Evolutionary conservation across 1,140 invertebrate genomes (phyloP).

Genomic region (Mercenaria mercenaria): DNA sequence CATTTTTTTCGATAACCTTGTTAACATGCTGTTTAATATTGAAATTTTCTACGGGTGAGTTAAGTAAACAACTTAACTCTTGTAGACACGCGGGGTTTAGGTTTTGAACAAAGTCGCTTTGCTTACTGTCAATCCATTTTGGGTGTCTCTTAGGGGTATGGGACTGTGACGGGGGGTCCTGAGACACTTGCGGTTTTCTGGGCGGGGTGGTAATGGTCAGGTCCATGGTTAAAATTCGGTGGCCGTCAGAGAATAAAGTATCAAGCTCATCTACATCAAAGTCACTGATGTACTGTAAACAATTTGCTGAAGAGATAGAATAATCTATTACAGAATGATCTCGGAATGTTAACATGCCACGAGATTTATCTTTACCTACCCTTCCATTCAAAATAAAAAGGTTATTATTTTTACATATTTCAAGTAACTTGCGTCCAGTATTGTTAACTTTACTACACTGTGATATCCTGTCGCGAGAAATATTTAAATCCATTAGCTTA

Average conservation of each 20-base stretch:
- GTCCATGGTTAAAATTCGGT: not conserved
- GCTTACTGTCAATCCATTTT: not conserved
- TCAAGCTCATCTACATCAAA: slow-evolving; percentile 1
- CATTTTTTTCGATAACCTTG: not conserved
- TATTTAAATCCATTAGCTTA: not conserved
- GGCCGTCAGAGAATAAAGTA: slow-evolving; percentile 16
- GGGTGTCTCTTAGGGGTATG: not conserved
- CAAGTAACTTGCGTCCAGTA: not conserved
- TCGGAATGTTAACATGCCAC: slow-evolving; percentile 5
- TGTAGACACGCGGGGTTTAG: not conserved
- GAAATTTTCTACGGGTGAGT: not conserved
- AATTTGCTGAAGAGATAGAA: not conserved
- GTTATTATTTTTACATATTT: slow-evolving; percentile 22
- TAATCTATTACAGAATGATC: slow-evolving; percentile 7
- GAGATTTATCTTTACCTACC: slow-evolving; percentile 32
- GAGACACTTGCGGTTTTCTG: not conserved
- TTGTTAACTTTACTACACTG: not conserved
- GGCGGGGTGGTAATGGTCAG: not conserved
- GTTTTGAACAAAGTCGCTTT: not conserved
- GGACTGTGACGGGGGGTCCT: not conserved
- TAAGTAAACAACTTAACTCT: not conserved
- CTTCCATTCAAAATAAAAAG: slow-evolving; percentile 13
- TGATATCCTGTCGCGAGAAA: not conserved
- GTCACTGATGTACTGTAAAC: not conserved
- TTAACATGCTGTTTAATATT: not conserved